A percentile compares a stretch with the other conserved stretches of the same genome.
phyloP scores from a whole-genome alignment of 1,140 invertebrate genomes.

The Drosophila jambulina region DNA sequence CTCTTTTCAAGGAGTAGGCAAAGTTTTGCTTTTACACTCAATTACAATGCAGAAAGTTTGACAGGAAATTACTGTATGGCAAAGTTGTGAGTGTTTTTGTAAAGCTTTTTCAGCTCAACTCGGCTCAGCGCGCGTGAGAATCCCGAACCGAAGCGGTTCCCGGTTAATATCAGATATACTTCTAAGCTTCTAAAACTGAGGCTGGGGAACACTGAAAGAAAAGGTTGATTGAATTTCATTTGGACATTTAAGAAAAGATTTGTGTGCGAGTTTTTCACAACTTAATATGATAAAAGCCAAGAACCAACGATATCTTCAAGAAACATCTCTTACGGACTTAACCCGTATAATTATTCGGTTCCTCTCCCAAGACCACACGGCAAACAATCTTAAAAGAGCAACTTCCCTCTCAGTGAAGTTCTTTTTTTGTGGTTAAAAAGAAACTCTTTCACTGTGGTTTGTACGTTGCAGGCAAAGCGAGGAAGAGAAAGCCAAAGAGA shows the following conservation, averaged over 20 bases:
- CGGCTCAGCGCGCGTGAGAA: slow-evolving; percentile 14
- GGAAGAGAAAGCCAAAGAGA: no score
- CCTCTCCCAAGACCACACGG: no score
- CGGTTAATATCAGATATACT: slow-evolving; percentile 23
- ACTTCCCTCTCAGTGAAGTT: no score
- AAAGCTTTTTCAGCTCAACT: slow-evolving; percentile 32
- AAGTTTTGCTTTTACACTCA: slow-evolving; percentile 81
- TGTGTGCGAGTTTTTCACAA: no score
- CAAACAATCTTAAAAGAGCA: no score
- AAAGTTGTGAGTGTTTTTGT: slow-evolving; percentile 68
- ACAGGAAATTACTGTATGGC: slow-evolving; percentile 76
- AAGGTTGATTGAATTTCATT: background rate
- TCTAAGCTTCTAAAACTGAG: slow-evolving; percentile 1
- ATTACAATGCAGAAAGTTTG: slow-evolving; percentile 81
- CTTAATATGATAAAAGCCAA: no score
- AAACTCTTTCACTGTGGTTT: no score
- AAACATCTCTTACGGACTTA: no score
- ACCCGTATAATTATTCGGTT: no score
- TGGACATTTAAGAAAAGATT: background rate
- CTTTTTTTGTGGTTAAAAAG: no score
- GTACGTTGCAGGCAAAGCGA: no score
- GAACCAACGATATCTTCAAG: no score
- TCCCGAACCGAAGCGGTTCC: slow-evolving; percentile 9
- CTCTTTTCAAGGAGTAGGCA: slow-evolving; percentile 50
- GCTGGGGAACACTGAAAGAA: background rate